Evolutionary conservation across 2,113 vertebrate genomes (phyloP), one percentile per base, ranked within the genome.

Genomic region (Steatornis caripensis): DNA sequence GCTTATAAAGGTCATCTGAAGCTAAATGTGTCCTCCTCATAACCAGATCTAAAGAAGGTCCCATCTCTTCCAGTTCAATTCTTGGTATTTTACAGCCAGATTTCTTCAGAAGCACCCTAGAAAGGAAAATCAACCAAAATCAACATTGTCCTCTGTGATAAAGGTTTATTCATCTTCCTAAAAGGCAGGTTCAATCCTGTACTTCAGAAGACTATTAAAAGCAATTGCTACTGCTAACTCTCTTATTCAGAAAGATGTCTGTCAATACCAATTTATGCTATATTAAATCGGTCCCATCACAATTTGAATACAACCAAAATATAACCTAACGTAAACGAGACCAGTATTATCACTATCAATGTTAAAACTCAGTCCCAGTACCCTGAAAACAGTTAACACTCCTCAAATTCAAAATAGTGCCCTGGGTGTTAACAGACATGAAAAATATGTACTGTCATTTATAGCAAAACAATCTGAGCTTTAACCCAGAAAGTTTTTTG

Each of bases 31-130:
- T 99, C 89, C 99, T 99, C 87, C 99, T 98, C 68, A 99, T 72
- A 46, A 98, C 97, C 41, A 99, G 98, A 93, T 99, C 99, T 87
- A 99, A 96, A 0, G 99, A 99, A 1, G 99, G 99, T 10, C 99
- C 99, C 66, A 99, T 99, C 86, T 99, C 99, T 96, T 99, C 99
- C 89, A 99, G 97, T 92, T 99, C 99, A 53, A 99, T 99, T 62
- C 99, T 97, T 5, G 99, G 99, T 11, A 99, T 99, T 96, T 98
- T 98, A 79, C 99, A 99, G 21, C 99, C 99, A 15, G 99, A 99
- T 93, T 99, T 99, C 98, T 99, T 99, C 97, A 99, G 77, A 86
- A 99, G 92, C 81, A 98, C 98, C 95, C 99, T 99, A 96, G 16
- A 80, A 41, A 6, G 58, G 9, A 96, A 84, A 89, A 53, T 0